Evolutionary conservation across 30 jellyfish, hydroid and myxozoan genomes (phyloP), one percentile per base, ranked within the genome.

Genomic region (Aurelia aurita): DNA sequence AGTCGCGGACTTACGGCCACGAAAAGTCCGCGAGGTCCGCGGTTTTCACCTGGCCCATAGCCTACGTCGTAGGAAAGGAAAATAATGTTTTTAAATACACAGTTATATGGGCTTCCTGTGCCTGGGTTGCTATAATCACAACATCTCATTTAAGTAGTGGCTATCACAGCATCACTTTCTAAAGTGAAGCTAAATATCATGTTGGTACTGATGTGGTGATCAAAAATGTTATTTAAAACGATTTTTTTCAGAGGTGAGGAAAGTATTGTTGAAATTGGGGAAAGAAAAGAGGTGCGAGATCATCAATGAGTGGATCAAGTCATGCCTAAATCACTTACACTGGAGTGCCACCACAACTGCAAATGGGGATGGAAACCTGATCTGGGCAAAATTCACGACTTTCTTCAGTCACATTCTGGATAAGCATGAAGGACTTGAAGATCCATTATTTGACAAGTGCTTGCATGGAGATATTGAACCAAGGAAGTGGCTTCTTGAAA

Each of bases 341-440:
- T 71, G 84, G 72, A 43, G 84, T 71, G 84, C 84, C 5, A 5
- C 68, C 27, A 43, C 84, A 26, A 71, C 84, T 9, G 25, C 66
- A 1, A 34, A 71, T 71, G 84, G 84, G 16, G 53, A 71, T 71
- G 84, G 84, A 19, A 32, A 26, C 25, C 32, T 46, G 46, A 71
- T 71, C 35, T 49, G 45, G 45, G 84, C 66, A 5, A 71, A 71
- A 34, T 71, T 71, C 68, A 71, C 1, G 65, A 29, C 84, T 29
- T 71, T 71, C 25, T 44, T 71, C 19, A 18, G 39, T 18, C 84
- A 71, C 2, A 46, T 32, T 18, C 25, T 71, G 20, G 28, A 71
- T 22, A 35, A 71, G 66, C 84, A 71, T 47, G 34, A 71, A 18
- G 34, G 34, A 29, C 84, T 43, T 15, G 4, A 45, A 3, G 34